These are phyloP conservation scores for Struthidea cinerea DNA, from an alignment of 2,113 vertebrate species.

Conservation along the genomic window DNA sequence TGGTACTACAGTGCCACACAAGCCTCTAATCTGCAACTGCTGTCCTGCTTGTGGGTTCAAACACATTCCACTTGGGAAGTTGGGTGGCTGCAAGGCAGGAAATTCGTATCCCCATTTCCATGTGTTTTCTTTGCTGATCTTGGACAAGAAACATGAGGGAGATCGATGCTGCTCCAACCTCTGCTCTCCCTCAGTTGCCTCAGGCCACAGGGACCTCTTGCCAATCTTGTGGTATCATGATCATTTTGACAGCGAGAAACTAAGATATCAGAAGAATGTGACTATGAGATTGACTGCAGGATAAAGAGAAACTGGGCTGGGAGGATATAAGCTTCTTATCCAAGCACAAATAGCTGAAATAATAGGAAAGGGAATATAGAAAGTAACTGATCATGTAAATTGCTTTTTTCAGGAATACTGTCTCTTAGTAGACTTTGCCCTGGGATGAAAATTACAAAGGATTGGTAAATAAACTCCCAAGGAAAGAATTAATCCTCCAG, in stretches of 20 bases:
- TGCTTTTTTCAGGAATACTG: conserved; percentile 20
- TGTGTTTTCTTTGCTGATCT: neutral
- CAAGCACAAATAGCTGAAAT: conserved; percentile 22
- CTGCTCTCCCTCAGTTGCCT: neutral
- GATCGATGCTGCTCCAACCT: neutral
- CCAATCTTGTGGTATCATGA: neutral
- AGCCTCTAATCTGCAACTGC: neutral
- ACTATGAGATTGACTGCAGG: conserved; percentile 47
- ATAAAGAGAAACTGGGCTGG: conserved; percentile 45
- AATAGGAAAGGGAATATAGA: conserved; percentile 36
- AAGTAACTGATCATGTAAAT: conserved; percentile 46
- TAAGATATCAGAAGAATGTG: conserved; percentile 5
- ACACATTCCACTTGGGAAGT: neutral
- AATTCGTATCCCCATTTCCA: neutral
- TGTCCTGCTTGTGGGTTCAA: neutral
- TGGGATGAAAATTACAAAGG: neutral
- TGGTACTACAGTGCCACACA: neutral
- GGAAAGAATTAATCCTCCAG: neutral
- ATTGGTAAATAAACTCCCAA: neutral
- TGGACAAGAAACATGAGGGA: neutral
- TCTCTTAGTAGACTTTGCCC: conserved; percentile 6
- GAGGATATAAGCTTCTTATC: conserved; percentile 55
- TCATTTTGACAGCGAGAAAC: neutral
- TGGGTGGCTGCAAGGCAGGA: neutral
- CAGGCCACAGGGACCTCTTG: neutral